Percentiles rank a stretch among this genome's conserved stretches.
Evolutionary conservation across 2,888 invertebrate genomes (phyloP).

Genomic region (Pherbina coryleti): DNA sequence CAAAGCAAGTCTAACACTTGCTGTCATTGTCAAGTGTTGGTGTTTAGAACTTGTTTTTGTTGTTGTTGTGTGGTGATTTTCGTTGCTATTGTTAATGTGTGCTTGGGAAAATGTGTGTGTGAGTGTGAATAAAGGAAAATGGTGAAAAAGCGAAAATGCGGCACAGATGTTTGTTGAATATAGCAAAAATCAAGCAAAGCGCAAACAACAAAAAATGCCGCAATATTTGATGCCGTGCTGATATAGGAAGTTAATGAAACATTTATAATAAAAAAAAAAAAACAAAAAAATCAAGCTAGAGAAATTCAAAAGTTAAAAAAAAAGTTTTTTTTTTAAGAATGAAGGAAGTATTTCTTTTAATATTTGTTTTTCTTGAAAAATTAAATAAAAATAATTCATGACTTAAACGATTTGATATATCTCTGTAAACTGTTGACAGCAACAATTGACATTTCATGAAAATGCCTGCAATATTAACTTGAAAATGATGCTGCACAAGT

Average conservation of each 20-base stretch:
- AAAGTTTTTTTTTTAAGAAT: no score
- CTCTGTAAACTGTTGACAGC: no score
- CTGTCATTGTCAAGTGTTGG: background rate
- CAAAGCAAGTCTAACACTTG: background rate
- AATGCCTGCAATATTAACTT: background rate
- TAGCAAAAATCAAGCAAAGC: background rate
- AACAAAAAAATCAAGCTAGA: background rate
- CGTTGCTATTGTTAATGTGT: background rate
- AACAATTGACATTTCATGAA: background rate
- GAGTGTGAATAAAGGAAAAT: background rate
- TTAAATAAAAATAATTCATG: no score
- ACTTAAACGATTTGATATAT: no score
- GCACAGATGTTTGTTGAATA: slow-evolving; percentile 19
- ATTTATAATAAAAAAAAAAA: no score
- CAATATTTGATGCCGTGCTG: background rate
- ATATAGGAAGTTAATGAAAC: background rate
- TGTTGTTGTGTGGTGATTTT: background rate
- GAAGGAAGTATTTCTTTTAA: no score
- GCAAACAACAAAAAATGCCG: slow-evolving; percentile 6
- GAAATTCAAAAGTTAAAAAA: background rate
- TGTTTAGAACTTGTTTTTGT: background rate
- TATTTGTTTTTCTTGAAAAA: no score
- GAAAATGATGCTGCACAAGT: background rate
- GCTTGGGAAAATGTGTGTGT: background rate
- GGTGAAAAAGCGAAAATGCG: slow-evolving; percentile 15